Percentiles rank a stretch among this genome's conserved stretches.
phyloP scores from a whole-genome alignment of 2,797 vertebrate species.

The Sparidentex hasta region DNA sequence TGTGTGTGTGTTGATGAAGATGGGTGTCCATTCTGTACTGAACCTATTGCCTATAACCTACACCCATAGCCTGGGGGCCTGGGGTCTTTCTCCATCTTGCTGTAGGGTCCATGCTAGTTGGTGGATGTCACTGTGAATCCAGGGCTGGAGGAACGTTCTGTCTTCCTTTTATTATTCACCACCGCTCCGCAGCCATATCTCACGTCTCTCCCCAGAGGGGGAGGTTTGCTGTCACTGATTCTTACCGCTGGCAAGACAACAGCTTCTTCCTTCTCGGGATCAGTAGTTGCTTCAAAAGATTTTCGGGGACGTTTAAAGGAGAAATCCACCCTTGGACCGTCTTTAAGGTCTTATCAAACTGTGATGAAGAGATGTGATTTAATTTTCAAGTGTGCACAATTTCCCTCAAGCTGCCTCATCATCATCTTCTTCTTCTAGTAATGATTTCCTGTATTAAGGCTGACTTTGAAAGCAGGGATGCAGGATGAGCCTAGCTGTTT shows the following conservation, averaged over 20 bases:
- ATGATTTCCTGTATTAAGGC: slow-evolving; percentile 2
- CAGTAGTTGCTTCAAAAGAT: slow-evolving; percentile 46
- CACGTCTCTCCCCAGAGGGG: slow-evolving; percentile 47
- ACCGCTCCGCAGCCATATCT: slow-evolving; percentile 50
- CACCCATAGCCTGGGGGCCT: slow-evolving; percentile 56
- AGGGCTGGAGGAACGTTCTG: slow-evolving; percentile 46
- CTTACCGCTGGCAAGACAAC: slow-evolving; percentile 55
- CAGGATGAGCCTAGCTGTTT: not conserved
- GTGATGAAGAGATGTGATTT: slow-evolving; percentile 8
- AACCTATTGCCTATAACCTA: slow-evolving; percentile 14
- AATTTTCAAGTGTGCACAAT: not conserved
- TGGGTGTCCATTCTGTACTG: slow-evolving; percentile 26
- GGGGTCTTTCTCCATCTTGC: slow-evolving; percentile 58
- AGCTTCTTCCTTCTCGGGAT: slow-evolving; percentile 51
- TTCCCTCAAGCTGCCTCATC: slow-evolving; percentile 3
- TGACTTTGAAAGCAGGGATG: not conserved
- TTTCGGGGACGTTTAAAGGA: slow-evolving; percentile 28
- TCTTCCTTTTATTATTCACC: slow-evolving; percentile 72
- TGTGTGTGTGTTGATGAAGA: slow-evolving; percentile 5
- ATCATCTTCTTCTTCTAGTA: not conserved
- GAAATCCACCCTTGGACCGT: not conserved
- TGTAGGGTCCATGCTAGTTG: slow-evolving; percentile 48
- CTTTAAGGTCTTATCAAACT: slow-evolving; percentile 18
- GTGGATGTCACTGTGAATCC: slow-evolving; percentile 46
- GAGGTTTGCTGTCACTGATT: slow-evolving; percentile 57